phyloP scores from a whole-genome alignment of 2,113 vertebrate genomes.

The Engystomops pustulosus region DNA sequence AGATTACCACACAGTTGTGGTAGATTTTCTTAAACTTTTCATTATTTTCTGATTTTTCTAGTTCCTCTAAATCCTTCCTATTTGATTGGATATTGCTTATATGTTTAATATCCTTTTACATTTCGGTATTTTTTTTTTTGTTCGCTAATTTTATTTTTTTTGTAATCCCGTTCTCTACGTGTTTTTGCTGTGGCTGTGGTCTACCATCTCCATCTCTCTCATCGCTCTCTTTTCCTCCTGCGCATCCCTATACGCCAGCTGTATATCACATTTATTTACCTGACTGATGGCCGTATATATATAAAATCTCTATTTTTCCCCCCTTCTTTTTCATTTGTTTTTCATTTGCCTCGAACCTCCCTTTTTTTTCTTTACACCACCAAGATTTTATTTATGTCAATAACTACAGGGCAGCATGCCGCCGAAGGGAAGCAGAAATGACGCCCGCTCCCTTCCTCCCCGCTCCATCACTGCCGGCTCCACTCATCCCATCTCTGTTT shows the following conservation, averaged over 20 bases:
- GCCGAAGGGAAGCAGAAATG: conserved; percentile 82
- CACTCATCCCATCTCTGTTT: conserved; percentile 71
- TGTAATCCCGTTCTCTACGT: not conserved
- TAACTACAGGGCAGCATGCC: conserved; percentile 92
- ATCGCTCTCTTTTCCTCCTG: not conserved
- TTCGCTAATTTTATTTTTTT: not conserved
- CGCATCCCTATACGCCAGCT: not conserved
- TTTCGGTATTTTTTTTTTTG: conserved; percentile 44
- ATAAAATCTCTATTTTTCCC: conserved; percentile 61
- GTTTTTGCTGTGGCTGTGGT: conserved; percentile 7
- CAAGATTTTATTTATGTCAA: conserved; percentile 98
- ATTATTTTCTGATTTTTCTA: too few species aligned
- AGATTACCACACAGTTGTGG: too few species aligned
- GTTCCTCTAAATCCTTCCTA: too few species aligned
- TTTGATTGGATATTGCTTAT: not conserved
- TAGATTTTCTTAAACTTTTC: too few species aligned
- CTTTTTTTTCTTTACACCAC: conserved; percentile 83
- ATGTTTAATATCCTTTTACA: conserved; percentile 34
- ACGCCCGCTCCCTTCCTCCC: conserved; percentile 72
- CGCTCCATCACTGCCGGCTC: conserved; percentile 70
- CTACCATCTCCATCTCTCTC: not conserved
- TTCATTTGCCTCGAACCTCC: conserved; percentile 79
- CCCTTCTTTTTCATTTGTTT: conserved; percentile 65
- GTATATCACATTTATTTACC: conserved; percentile 4
- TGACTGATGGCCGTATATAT: conserved; percentile 9